Evolutionary conservation across 1,140 invertebrate genomes (phyloP), one percentile per base, ranked within the genome.

Genomic region (Adelges cooleyi): DNA sequence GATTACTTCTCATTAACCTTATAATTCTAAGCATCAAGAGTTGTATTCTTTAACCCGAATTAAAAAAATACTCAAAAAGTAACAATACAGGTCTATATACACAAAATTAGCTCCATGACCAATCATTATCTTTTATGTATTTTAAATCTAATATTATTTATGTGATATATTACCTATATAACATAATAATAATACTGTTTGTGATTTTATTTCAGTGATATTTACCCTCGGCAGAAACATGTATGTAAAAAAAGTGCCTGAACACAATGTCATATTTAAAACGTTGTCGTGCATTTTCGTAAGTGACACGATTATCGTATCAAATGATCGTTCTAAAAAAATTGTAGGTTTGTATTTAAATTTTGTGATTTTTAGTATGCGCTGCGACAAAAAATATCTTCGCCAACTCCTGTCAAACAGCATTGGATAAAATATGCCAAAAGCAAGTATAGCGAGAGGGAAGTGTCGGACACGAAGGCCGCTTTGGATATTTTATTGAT

Each of bases 351-450:
- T 38, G 6, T 38, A 38, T 13, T 38, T 8, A 38, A 13, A 38
- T 6, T 38, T 8, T 38, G 36, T 8, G 13, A 38, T 23, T 42
- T 25, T 25, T 62, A 80, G 79, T 71, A 75, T 62, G 78, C 75
- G 3, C 66, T 78, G 10, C 65, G 42, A 13, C 70, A 69, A 25
- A 79, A 77, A 69, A 50, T 68, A 1, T 79, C 78, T 65, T 75
- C 72, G 8, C 82, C 78, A 67, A 40, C 68, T n/a, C 68, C 70
- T 3, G 80, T 77, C 42, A 81, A 78, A 67, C 76, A 79, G 0
- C 86, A 91, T 71, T 92, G 88, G 88, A 71, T 94, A 49, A 87
- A 94, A 71, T 79, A 85, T 72, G 86, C 89, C 1, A 79, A 83
- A 49, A 82, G 83, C 50, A 79, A 79, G 68, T 94, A 82, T 73